Conservation (phyloP, 2,888 invertebrate species). For the Pomacea canaliculata region DNA sequence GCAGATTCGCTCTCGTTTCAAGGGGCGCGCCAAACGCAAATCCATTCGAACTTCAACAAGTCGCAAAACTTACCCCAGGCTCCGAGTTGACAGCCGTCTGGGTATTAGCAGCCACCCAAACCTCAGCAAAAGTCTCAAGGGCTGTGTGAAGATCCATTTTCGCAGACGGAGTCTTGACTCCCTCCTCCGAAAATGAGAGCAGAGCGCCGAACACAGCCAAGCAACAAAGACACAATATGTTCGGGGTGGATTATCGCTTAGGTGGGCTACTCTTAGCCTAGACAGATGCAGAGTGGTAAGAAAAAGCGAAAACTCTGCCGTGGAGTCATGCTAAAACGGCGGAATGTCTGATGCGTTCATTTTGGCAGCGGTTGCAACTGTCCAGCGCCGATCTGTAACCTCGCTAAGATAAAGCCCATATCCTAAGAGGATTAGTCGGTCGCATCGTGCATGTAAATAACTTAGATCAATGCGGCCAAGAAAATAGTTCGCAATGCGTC, state of each 20-base stretch:
- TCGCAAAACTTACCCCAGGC: constrained; percentile 33
- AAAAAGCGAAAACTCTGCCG: constrained; percentile 3
- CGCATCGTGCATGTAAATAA: constrained; percentile 45
- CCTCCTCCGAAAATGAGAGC: constrained; percentile 3
- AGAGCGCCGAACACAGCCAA: constrained; percentile 17
- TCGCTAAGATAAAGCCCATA: constrained; percentile 54
- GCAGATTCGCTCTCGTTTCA: constrained; percentile 20
- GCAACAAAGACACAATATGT: constrained; percentile 30
- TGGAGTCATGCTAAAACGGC: constrained; percentile 10
- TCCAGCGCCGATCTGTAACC: constrained; percentile 43
- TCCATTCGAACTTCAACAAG: constrained; percentile 31
- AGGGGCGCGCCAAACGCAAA: constrained; percentile 28
- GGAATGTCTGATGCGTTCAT: constrained; percentile 8
- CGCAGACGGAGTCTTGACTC: constrained; percentile 1
- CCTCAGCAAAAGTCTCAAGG: constrained; percentile 98
- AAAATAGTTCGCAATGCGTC: constrained; percentile 18
- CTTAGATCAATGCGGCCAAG: constrained; percentile 25
- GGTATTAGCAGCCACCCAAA: constrained; percentile 93
- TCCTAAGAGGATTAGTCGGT: constrained; percentile 63
- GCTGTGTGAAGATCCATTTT: constrained; percentile 97
- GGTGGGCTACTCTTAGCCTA: constrained; percentile 23
- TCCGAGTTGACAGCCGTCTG: constrained; percentile 60
- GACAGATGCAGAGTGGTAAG: not conserved
- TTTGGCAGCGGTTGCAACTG: constrained; percentile 27
- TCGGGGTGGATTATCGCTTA: constrained; percentile 32